Evolutionary conservation across 2,888 invertebrate species (phyloP).

Genomic region (Cosmia trapezina): DNA sequence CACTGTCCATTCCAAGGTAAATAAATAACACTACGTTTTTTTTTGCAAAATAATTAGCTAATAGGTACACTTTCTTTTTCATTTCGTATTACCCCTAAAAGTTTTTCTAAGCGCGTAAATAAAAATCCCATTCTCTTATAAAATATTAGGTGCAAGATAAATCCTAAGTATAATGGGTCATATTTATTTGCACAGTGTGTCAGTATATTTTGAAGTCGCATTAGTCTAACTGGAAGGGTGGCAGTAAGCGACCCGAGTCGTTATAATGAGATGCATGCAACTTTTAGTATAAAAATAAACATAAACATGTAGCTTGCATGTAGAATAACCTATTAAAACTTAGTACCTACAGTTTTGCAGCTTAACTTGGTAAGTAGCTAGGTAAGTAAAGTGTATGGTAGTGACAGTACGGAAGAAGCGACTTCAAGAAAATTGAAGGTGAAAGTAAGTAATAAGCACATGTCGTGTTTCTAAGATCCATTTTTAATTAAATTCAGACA

Average conservation of each 20-base stretch:
- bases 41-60: too few relatives aligned
- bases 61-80: too few relatives aligned
- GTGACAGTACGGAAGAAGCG: slow-evolving; percentile 9
- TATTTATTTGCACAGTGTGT: slow-evolving; percentile 26
- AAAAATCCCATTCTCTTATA: neutral
- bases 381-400: slow-evolving; percentile 30
- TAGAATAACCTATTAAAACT: slow-evolving; percentile 43
- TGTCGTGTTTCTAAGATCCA: neutral
- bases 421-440: slow-evolving; percentile 9
- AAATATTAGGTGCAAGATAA: neutral
- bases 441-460: neutral
- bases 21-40: too few relatives aligned
- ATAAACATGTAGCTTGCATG: slow-evolving; percentile 51
- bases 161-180: neutral
- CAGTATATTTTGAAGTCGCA: slow-evolving; percentile 24
- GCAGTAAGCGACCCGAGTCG: slow-evolving; percentile 46
- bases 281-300: slow-evolving; percentile 54
- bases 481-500: neutral
- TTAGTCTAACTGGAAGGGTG: slow-evolving; percentile 29
- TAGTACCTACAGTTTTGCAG: slow-evolving; percentile 24
- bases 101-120: neutral
- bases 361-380: slow-evolving; percentile 47
- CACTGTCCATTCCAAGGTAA: too few relatives aligned
- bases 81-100: neutral
- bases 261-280: slow-evolving; percentile 60